Evolutionary conservation across 2,113 vertebrate genomes (phyloP).

Genomic region (Phaethon lepturus): DNA sequence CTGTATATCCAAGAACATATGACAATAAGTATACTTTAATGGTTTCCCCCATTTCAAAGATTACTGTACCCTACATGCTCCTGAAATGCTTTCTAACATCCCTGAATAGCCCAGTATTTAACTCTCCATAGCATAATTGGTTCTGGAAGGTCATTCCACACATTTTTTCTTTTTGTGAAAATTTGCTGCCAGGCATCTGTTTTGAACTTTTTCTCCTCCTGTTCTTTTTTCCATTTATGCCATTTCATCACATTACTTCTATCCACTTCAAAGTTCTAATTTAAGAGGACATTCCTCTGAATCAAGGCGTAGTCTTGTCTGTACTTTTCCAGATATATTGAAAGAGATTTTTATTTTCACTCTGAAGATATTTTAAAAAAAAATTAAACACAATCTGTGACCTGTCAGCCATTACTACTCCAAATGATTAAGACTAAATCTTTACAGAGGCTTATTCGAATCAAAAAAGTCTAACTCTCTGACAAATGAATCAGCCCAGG

Average conservation of each 20-base stretch:
- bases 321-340: not conserved
- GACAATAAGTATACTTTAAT: not conserved
- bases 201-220: slow-evolving; percentile 36
- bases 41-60: not conserved
- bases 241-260: slow-evolving; percentile 61
- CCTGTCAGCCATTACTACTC: not conserved
- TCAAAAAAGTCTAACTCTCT: not conserved
- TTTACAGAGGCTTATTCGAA: not conserved
- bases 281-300: slow-evolving; percentile 60
- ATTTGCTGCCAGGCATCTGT: slow-evolving; percentile 39
- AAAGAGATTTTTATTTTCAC: not conserved
- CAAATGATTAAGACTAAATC: not conserved
- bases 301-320: slow-evolving; percentile 17
- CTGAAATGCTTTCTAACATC: not conserved
- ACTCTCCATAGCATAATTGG: not conserved
- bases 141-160: slow-evolving; percentile 26
- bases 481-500: not conserved
- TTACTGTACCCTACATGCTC: not conserved
- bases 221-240: slow-evolving; percentile 38
- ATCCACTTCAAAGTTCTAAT: slow-evolving; percentile 47
- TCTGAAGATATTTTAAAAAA: not conserved
- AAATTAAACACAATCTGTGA: not conserved
- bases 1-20: not conserved
- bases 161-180: slow-evolving; percentile 42
- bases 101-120: not conserved